phyloP scores from a whole-genome alignment of 2,797 vertebrate species.

The Percopsis omiscomaycus region DNA sequence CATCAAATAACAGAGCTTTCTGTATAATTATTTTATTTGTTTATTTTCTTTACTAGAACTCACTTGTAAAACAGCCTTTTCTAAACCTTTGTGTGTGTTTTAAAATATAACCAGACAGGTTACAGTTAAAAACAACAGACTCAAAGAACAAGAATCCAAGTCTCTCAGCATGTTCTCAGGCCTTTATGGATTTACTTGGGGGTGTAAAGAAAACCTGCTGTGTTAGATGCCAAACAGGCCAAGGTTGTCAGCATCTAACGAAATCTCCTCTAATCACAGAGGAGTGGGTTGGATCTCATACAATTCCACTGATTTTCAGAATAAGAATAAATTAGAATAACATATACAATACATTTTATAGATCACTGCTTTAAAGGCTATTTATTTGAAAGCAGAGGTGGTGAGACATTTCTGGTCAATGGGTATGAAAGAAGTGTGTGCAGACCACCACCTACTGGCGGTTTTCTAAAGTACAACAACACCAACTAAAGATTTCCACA shows the following conservation, averaged over 20 bases:
- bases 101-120: slow-evolving; percentile 7
- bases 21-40: too few species aligned
- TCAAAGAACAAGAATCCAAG: too few species aligned
- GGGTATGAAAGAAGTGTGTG: slow-evolving; percentile 8
- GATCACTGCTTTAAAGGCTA: slow-evolving; percentile 16
- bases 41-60: too few species aligned
- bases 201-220: slow-evolving; percentile 16
- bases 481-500: not conserved
- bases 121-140: not conserved
- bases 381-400: slow-evolving; percentile 7
- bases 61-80: too few species aligned
- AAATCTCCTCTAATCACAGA: not conserved
- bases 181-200: slow-evolving; percentile 9
- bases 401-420: not conserved
- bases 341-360: slow-evolving; percentile 14
- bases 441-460: slow-evolving; percentile 53
- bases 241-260: not conserved
- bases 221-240: slow-evolving; percentile 16
- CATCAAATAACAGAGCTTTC: too few species aligned
- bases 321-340: not conserved
- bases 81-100: slow-evolving; percentile 5
- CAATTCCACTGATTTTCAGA: slow-evolving; percentile 16
- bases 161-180: not conserved
- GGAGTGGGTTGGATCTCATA: not conserved
- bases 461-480: slow-evolving; percentile 1